phyloP scores from a whole-genome alignment of 2,797 vertebrate genomes.

The Sus cebifrons region DNA sequence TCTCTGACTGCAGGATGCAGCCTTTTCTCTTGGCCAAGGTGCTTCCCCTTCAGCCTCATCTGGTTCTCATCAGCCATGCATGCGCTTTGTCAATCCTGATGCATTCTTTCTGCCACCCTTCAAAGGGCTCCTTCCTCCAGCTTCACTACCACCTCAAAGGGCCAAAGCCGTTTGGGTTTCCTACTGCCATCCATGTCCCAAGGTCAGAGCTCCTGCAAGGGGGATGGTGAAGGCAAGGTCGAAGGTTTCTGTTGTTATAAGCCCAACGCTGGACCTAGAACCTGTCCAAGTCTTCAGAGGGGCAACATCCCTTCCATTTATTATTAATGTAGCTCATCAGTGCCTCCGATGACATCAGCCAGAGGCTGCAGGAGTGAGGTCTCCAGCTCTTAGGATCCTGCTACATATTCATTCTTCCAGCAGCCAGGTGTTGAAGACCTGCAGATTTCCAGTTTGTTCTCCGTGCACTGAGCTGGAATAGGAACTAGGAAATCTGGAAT shows the following conservation, averaged over 20 bases:
- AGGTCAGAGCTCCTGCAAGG: not conserved
- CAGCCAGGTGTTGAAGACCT: not conserved
- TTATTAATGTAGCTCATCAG: not conserved
- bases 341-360: not conserved
- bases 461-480: not conserved
- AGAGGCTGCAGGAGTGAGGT: not conserved
- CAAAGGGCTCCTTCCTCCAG: not conserved
- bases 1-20: not conserved
- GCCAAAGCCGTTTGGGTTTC: not conserved
- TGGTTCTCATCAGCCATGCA: accelerated
- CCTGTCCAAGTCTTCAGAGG: not conserved
- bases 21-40: not conserved
- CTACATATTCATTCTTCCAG: not conserved
- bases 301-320: not conserved
- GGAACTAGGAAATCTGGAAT: not conserved
- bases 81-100: not conserved
- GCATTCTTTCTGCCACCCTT: not conserved
- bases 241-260: not conserved
- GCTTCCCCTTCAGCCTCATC: not conserved
- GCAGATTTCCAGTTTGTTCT: not conserved
- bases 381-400: not conserved
- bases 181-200: not conserved
- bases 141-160: not conserved
- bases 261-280: not conserved
- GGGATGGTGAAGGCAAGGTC: not conserved